phyloP scores from a whole-genome alignment of 1,140 invertebrate genomes.

The Temnothorax longispinosus region DNA sequence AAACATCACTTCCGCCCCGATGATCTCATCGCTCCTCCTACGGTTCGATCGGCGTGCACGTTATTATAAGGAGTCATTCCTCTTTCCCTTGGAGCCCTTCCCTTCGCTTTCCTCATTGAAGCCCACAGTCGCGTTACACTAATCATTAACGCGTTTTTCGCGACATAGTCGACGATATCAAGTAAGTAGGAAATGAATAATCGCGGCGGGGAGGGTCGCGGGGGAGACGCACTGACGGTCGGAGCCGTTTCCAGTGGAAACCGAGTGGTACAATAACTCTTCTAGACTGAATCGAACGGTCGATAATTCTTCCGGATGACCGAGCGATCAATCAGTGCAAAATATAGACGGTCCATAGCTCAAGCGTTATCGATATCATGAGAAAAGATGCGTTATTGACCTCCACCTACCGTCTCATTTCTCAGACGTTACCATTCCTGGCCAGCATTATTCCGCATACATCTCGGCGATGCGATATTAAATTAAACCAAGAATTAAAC shows the following conservation, averaged over 20 bases:
- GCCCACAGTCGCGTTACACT: conserved; percentile 24
- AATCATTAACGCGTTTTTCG: conserved; percentile 25
- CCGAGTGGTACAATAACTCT: conserved; percentile 73
- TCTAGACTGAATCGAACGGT: conserved; percentile 51
- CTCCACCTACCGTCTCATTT: conserved; percentile 31
- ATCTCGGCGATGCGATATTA: conserved; percentile 8
- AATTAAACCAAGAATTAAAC: not conserved
- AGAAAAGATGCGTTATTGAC: conserved; percentile 40
- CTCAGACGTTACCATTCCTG: not conserved
- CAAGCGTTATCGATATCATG: conserved; percentile 68
- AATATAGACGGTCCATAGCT: conserved; percentile 65
- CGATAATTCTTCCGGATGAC: conserved; percentile 71
- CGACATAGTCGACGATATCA: conserved; percentile 58
- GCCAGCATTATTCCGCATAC: not conserved
- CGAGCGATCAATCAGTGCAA: conserved; percentile 69
- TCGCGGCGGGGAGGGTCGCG: not conserved
- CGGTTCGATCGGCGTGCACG: conserved; percentile 74
- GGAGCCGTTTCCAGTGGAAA: conserved; percentile 62
- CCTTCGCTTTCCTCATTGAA: not conserved
- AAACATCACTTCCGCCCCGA: conserved; percentile 83
- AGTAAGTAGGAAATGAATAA: conserved; percentile 62
- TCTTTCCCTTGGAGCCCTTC: conserved; percentile 29
- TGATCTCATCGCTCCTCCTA: conserved; percentile 81
- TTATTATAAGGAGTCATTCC: conserved; percentile 60
- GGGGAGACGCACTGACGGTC: not conserved